Evolutionary conservation across 2,797 vertebrate species (phyloP), one percentile per base, ranked within the genome.

Genomic region (Amniataba percoides): DNA sequence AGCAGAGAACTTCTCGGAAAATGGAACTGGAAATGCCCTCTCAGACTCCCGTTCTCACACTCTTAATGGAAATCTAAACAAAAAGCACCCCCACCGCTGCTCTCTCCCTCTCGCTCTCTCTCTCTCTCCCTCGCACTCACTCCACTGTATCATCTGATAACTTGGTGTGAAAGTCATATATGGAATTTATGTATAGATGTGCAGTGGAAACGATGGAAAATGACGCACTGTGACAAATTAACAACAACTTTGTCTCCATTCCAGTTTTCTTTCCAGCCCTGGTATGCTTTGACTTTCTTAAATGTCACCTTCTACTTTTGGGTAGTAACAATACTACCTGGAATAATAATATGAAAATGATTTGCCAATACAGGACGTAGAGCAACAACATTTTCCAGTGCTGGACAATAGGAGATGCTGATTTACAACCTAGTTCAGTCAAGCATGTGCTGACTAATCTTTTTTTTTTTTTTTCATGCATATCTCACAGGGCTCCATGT

Each of bases 401-500:
- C 39, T 68, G 55, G 72, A 69, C 52, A 75, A 56, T 43, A 40
- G 70, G 42, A 62, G 18, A 64, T 55, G 27, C 21, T 66, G 46
- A 85, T 85, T 88, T 82, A 71, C n/a, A 74, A 52, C 40, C 13
- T 49, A 21, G 87, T 82, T 82, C 63, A 84, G 43, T 84, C 43
- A 79, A 64, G 63, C 52, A 77, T 85, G 34, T 72, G 65, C 80
- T 88, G 70, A 85, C 71, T 52, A 58, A 72, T 67, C 46, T 23
- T 58, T 60, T 81, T 81, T 72, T 1, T 51, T 69, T 1, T 60
- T 51, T 69, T 45, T 48, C 81, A 27, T 84, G 58, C 75, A 21
- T 85, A 56, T 71, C 74, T 85, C 71, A 70, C 80, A 98, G 98
- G 97, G 97, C 15, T 98, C 97, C 0, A 86, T 92, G 7, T 98